Conservation (phyloP, 2,113 vertebrate species). For the Columba janthina region DNA sequence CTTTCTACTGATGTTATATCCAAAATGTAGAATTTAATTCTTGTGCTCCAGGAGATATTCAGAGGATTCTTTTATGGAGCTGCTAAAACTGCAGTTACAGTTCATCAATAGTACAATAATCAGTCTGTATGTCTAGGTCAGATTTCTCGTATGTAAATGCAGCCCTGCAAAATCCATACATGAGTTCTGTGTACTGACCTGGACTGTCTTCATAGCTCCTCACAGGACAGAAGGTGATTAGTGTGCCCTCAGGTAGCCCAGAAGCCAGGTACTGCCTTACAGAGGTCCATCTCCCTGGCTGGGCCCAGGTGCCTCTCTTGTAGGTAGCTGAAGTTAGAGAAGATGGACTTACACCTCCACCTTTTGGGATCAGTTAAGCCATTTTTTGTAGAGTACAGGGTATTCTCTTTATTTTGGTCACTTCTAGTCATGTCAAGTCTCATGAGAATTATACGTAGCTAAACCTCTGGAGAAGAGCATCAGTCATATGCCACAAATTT, state of each 20-base stretch:
- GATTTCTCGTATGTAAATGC: background rate
- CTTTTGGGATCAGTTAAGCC: background rate
- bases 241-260: background rate
- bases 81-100: background rate
- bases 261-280: background rate
- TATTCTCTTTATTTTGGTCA: background rate
- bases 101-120: background rate
- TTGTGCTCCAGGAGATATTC: background rate
- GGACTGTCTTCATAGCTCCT: background rate
- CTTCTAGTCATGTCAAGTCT: background rate
- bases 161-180: background rate
- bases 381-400: background rate
- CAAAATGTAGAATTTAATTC: background rate
- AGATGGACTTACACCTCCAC: background rate
- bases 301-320: background rate
- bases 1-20: background rate
- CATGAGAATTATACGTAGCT: background rate
- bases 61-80: slow-evolving; percentile 24
- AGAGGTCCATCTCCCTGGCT: background rate
- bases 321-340: background rate
- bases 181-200: background rate
- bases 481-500: background rate
- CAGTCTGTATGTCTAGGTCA: background rate
- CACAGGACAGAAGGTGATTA: background rate
- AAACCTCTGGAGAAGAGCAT: background rate